Evolutionary conservation across 2,797 vertebrate genomes (phyloP), one percentile per base, ranked within the genome.

Genomic region (Sternotherus odoratus): DNA sequence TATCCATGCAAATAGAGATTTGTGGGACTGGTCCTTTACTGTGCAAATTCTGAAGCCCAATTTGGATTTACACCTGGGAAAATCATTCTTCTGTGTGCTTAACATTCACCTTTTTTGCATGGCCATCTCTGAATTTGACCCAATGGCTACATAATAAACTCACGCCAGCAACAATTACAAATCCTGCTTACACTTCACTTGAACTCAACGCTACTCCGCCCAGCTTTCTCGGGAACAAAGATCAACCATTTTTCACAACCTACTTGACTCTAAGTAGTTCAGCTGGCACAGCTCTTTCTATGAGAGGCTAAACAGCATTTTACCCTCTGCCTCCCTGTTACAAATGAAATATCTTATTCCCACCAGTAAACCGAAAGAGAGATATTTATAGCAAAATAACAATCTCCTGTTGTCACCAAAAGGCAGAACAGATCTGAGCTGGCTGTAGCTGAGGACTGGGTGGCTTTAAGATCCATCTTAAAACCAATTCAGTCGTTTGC

Each of bases 311-410:
- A 56, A 82, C 4, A 23, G 2, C 26, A 85, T 84, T 88, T 90
- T 95, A 75, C 63, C 30, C 21, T 92, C 83, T 80, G 24, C 7
- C 89, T 88, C 90, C 74, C 33, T 90, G 49, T 51, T 82, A n/a
- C 6, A 83, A 77, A 85, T 63, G 5, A 83, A 84, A 82, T 78
- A 79, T 26, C 16, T 24, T 16, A 5, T 46, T 4, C 11, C 79
- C 86, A 77, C 75, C 50, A 43, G 2, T 13, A 90, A 86, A 5
- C 86, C 53, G 9, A 21, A 88, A 69, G 9, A 46, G 1, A 19
- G 3, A 12, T 81, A 36, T 81, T 87, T 30, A 57, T n/a, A 85
- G 39, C 90, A 83, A 53, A n/a, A 83, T 13, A 26, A 91, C 16
- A 24, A 69, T 69, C 36, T 39, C 36, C 36, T 39, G 11, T 69